phyloP scores from a whole-genome alignment of 2,888 invertebrate species.

The Ceriagrion tenellum region DNA sequence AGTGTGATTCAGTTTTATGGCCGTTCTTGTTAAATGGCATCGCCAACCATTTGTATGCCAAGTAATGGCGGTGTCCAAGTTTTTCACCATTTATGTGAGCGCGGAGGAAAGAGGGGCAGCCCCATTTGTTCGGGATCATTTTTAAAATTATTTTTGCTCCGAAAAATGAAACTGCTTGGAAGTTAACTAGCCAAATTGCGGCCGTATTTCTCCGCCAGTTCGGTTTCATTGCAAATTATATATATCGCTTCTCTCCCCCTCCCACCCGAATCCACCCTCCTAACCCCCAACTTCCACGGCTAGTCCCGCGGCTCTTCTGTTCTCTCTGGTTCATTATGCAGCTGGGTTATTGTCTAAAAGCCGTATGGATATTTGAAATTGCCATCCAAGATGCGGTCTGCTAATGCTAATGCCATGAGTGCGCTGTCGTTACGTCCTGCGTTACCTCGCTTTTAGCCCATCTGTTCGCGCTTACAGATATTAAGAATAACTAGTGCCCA shows the following conservation, averaged over 20 bases:
- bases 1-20: slow-evolving; percentile 12
- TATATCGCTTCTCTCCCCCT: background rate
- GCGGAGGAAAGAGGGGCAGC: background rate
- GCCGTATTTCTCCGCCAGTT: background rate
- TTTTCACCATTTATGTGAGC: background rate
- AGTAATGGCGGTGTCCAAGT: slow-evolving; percentile 20
- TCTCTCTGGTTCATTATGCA: background rate
- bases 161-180: background rate
- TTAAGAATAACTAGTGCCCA: too few relatives aligned
- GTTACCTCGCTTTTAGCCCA: too few relatives aligned
- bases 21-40: background rate
- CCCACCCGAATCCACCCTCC: too few relatives aligned
- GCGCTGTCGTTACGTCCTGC: too few relatives aligned
- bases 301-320: background rate
- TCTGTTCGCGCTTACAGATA: too few relatives aligned
- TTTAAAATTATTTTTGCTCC: background rate
- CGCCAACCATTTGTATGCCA: background rate
- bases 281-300: too few relatives aligned
- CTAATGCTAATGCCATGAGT: too few relatives aligned
- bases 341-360: background rate
- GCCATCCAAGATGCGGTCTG: background rate
- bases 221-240: background rate
- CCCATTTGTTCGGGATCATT: background rate
- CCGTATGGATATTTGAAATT: background rate
- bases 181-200: slow-evolving; percentile 24